Percentiles rank a stretch among this genome's conserved stretches.
Conservation (phyloP, 2,113 vertebrate species). For the Hyperopisus bebe region DNA sequence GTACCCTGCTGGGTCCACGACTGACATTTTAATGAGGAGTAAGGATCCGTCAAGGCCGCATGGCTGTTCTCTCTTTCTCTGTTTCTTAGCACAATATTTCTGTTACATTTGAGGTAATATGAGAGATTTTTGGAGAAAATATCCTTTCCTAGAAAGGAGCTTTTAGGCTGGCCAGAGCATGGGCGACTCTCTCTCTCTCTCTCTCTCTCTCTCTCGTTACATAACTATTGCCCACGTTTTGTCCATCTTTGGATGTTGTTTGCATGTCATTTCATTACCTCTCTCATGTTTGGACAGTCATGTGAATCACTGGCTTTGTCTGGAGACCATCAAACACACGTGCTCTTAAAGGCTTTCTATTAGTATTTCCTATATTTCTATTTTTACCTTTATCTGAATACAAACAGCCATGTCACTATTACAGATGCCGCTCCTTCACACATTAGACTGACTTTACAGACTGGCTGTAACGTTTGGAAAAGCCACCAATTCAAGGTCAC, state of each 20-base stretch:
- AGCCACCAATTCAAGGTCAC: no score
- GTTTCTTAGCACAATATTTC: background rate
- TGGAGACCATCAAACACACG: background rate
- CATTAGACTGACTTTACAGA: background rate
- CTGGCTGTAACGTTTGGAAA: background rate
- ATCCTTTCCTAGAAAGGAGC: background rate
- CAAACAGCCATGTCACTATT: background rate
- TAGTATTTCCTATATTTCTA: no score
- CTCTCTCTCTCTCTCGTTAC: background rate
- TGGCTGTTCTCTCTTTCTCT: background rate
- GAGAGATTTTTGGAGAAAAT: background rate
- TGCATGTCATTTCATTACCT: background rate
- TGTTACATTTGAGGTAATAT: background rate
- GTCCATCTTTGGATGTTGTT: background rate
- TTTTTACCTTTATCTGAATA: background rate
- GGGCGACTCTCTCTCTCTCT: background rate
- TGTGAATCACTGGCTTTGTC: background rate
- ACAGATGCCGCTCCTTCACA: background rate
- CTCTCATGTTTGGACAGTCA: background rate
- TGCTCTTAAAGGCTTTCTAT: no score
- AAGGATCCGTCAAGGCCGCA: background rate
- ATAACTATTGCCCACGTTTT: background rate
- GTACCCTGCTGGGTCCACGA: background rate
- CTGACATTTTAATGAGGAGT: background rate
- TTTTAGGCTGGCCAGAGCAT: background rate